Base-by-base conservation (phyloP, 2,113 vertebrate genomes). In the Gulo gulo region DNA sequence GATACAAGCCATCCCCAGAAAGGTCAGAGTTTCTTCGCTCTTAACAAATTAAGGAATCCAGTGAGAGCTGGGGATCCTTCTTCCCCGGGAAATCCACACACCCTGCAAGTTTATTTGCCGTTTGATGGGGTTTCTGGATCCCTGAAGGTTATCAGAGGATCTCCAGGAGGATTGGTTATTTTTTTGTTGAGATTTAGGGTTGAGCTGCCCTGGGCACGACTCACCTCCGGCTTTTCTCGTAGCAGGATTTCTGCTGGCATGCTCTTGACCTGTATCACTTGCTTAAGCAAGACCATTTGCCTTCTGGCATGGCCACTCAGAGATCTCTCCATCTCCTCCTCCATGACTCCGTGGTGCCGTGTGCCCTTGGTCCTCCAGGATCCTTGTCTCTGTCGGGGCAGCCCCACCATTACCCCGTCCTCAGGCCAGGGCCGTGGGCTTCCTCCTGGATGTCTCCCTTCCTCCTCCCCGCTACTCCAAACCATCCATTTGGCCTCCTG, bases 1-100 rank as follows among this genome's bases (percentile, higher is more conserved):
- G 99, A 86, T 99, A 99, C 97, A 99, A 99, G 98, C 99, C 98
- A 31, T 99, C 99, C 3, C 99, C 99, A 2, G 99, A 99, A 98
- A 99, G 99, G 99, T 99, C 98, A 95, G 98, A 79, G 21, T 91
- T 45, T 57, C 86, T 74, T 67, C 42, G 3, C n/a, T 94, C 57
- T 63, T 90, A 94, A 57, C 63, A 39, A 85, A 55, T 88, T 92
- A 81, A 81, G 65, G 45, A 36, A 29, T 87, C 92, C 74, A 47
- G 6, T 84, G 74, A 55, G 86, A 83, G 82, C 67, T 47, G 13
- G 45, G 42, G 4, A 52, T 39, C 47, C 23, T 45, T 92, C 78
- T 61, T 82, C 73, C 50, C 57, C 9, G 31, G 94, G 24, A 95
- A 57, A 47, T 83, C 57, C 50, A 73, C 55, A 6, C 4, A 20